A percentile compares a stretch with the other conserved stretches of the same genome.
Conservation (phyloP, 2,888 invertebrate genomes). For the Cepaea hortensis region DNA sequence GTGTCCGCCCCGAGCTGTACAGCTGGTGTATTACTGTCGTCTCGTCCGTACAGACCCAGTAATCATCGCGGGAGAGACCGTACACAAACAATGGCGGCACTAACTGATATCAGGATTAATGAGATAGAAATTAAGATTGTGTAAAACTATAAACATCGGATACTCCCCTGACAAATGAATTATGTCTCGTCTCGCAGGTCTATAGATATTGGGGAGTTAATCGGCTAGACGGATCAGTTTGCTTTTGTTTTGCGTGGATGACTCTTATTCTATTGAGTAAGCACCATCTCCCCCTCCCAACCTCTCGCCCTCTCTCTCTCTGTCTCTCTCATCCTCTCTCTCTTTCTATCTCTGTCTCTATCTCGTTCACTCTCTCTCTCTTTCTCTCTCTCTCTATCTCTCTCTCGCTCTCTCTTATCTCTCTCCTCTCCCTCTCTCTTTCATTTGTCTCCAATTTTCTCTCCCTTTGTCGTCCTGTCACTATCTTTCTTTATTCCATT, state of each 20-base stretch:
- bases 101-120: background rate
- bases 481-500: too few relatives aligned
- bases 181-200: background rate
- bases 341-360: background rate
- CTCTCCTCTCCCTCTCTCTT: background rate
- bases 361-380: too few relatives aligned
- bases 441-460: too few relatives aligned
- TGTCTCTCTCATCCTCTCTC: background rate
- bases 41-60: too few relatives aligned
- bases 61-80: too few relatives aligned
- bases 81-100: background rate
- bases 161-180: constrained; percentile 6
- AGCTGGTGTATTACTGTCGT: too few relatives aligned
- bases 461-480: too few relatives aligned
- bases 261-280: background rate
- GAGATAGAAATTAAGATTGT: constrained; percentile 8
- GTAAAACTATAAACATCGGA: background rate
- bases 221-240: background rate
- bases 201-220: background rate
- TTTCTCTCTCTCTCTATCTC: background rate
- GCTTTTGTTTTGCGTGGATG: background rate
- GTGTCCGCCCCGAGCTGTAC: too few relatives aligned
- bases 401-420: background rate
- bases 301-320: background rate
- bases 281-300: background rate